A percentile compares a stretch with the other conserved stretches of the same genome.
Conservation (phyloP, 2,797 vertebrate genomes). For the Microcaecilia unicolor region DNA sequence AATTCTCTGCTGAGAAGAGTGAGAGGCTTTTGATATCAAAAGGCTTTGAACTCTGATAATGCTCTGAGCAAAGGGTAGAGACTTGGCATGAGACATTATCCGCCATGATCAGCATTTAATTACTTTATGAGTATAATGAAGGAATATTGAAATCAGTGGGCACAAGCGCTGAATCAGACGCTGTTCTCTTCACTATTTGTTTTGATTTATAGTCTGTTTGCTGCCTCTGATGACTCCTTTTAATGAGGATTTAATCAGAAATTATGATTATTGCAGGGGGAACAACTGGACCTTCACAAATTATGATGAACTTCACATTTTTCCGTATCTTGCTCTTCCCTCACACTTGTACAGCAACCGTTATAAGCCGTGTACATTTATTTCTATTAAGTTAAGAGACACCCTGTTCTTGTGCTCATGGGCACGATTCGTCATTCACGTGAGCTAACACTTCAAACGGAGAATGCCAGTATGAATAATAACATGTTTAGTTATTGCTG, state of each 20-base stretch:
- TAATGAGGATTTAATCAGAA: constrained; percentile 40
- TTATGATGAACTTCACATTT: constrained; percentile 27
- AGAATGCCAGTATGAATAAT: no score
- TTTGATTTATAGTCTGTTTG: constrained; percentile 40
- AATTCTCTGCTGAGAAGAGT: neutral
- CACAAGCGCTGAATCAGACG: constrained; percentile 43
- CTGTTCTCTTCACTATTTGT: constrained; percentile 39
- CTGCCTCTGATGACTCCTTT: constrained; percentile 38
- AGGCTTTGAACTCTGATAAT: constrained; percentile 7
- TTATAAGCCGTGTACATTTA: no score
- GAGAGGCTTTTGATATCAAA: no score
- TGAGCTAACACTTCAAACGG: no score
- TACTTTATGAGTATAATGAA: constrained; percentile 52
- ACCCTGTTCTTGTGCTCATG: no score
- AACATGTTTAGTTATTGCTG: no score
- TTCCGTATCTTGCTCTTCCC: neutral
- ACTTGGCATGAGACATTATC: constrained; percentile 42
- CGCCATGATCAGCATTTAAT: constrained; percentile 51
- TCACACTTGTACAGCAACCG: constrained; percentile 14
- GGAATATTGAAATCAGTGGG: constrained; percentile 44
- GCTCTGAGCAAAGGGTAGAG: constrained; percentile 20
- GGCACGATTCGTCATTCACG: no score
- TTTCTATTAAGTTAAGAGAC: no score
- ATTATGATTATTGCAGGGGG: constrained; percentile 41
- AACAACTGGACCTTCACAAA: constrained; percentile 37